phyloP scores from a whole-genome alignment of 1,140 invertebrate species.

The Heliconius himera region DNA sequence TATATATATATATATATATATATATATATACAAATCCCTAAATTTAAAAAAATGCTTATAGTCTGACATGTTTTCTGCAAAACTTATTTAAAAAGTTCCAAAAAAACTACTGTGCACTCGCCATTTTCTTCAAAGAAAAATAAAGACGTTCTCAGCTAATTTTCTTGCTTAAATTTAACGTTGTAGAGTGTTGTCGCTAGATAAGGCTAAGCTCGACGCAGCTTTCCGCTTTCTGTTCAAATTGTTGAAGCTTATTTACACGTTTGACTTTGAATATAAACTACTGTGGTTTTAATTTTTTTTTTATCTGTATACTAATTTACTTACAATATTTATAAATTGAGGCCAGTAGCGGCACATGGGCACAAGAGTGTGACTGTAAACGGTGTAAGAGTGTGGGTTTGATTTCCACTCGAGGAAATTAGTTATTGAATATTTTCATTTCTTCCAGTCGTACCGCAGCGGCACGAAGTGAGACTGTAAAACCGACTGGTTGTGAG shows the following conservation, averaged over 20 bases:
- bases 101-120: neutral
- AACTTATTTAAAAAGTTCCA: neutral
- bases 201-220: conserved; percentile 20
- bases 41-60: too few species aligned
- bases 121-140: neutral
- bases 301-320: neutral
- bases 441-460: too few species aligned
- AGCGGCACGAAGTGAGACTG: too few species aligned
- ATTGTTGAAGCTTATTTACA: conserved; percentile 6
- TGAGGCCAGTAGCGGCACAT: too few species aligned
- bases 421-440: too few species aligned
- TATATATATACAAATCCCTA: too few species aligned
- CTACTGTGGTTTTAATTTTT: neutral
- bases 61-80: neutral
- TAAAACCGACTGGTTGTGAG: too few species aligned
- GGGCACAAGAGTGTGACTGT: too few species aligned
- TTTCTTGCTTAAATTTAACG: conserved; percentile 26
- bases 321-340: too few species aligned
- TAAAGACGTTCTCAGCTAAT: conserved; percentile 17
- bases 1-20: too few species aligned
- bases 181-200: conserved; percentile 22
- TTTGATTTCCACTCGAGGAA: too few species aligned
- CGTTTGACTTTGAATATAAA: neutral
- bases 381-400: too few species aligned
- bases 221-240: conserved; percentile 15